Base-by-base conservation (phyloP, 2,113 vertebrate genomes). In the Thalassarche chlororhynchos region DNA sequence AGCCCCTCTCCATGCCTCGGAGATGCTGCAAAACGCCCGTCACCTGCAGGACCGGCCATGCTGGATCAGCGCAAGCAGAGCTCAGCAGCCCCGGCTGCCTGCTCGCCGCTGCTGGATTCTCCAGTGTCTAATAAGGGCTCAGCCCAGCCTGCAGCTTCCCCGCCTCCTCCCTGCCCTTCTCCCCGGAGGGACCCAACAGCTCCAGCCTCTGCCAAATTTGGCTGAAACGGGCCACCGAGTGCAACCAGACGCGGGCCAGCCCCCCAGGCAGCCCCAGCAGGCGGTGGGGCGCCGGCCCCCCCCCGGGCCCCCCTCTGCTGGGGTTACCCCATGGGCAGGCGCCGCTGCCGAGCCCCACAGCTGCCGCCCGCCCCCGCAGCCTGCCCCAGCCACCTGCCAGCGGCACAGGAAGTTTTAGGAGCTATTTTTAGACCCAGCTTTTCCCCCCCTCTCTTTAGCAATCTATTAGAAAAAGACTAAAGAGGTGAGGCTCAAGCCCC, bases 331-430 rank as follows among this genome's bases (percentile, higher is more conserved):
- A 1, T 0, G 68, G 68, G 82, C 10, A n/a, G 42, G 31, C 77
- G 15, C 14, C 0, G 2, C 61, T 0, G 4, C 61, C 0, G 23
- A 93, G 93, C 87, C 92, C 91, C 77, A 31, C 93, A 90, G 96
- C 95, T 93, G 94, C 88, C 25, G 26, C 57, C 74, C 49, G 17
- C 85, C 84, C 76, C 92, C 70, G 23, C 95, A 79, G 90, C 92
- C 93, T 23, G 85, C 12, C 88, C 95, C 95, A 69, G 96, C 92
- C 95, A 90, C 97, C 97, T 97, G 96, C 90, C 93, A 58, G 95
- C 20, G 23, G 54, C 71, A 86, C 96, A 95, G 96, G 97, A 97
- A 97, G 92, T 86, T 96, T 95, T 97, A 61, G 90, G 90, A 86
- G 76, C 68, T 97, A 96, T 97, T 96, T 94, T 96, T 90, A 97